These are phyloP conservation scores for Chascanopsetta lugubris DNA, from an alignment of 2,113 vertebrate species.

Conservation along the genomic window DNA sequence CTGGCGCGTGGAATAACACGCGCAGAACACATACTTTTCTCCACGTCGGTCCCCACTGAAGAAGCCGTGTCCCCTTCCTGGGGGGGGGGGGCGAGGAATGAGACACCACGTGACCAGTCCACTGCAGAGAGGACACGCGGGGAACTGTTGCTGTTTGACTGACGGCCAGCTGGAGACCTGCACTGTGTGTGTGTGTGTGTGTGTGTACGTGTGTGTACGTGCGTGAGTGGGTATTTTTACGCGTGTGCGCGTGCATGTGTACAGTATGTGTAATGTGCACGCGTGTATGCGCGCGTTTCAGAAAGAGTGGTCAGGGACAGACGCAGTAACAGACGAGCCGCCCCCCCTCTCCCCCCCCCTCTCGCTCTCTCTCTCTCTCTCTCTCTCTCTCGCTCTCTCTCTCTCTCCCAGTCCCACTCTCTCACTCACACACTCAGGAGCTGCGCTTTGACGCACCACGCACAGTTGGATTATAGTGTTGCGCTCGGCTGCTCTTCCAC, in stretches of 20 bases:
- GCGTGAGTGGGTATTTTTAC: no score
- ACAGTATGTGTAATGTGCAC: no score
- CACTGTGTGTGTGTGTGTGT: slow-evolving; percentile 8
- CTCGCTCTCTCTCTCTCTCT: slow-evolving; percentile 30
- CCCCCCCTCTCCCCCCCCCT: slow-evolving; percentile 53
- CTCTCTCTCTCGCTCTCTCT: slow-evolving; percentile 32
- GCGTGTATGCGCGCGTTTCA: neutral
- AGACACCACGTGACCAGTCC: slow-evolving; percentile 68
- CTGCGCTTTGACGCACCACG: slow-evolving; percentile 76
- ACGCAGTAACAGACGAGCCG: slow-evolving; percentile 67
- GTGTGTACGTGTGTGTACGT: slow-evolving; percentile 7
- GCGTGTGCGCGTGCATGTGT: slow-evolving; percentile 1
- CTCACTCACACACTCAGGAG: slow-evolving; percentile 55
- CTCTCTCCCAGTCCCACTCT: neutral
- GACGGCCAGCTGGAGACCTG: slow-evolving; percentile 60
- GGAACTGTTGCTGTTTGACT: slow-evolving; percentile 69
- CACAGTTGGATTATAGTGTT: slow-evolving; percentile 71
- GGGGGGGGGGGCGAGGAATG: slow-evolving; percentile 47
- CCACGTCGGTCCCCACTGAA: slow-evolving; percentile 1
- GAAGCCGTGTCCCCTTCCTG: slow-evolving; percentile 52
- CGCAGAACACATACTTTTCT: no score
- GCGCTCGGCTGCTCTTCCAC: slow-evolving; percentile 66
- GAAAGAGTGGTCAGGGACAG: slow-evolving; percentile 44
- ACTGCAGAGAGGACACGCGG: slow-evolving; percentile 67
- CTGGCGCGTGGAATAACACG: no score